Percentiles rank a stretch among this genome's conserved stretches.
phyloP scores from a whole-genome alignment of 2,888 invertebrate genomes.

The Meliscaeva auricollis region DNA sequence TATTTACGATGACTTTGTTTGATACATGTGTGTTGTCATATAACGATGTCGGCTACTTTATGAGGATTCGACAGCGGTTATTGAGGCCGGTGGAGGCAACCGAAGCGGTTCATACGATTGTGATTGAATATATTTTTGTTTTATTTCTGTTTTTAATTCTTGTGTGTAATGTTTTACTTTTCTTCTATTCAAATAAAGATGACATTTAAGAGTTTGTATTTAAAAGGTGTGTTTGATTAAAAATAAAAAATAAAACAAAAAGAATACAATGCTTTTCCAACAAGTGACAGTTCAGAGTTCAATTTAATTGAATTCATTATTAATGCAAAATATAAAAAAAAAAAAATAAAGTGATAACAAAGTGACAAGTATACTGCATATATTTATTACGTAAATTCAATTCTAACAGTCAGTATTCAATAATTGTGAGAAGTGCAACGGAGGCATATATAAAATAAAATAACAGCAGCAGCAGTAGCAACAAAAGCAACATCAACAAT shows the following conservation, averaged over 20 bases:
- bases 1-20: slow-evolving; percentile 45
- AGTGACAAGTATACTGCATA: slow-evolving; percentile 51
- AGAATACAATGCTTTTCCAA: slow-evolving; percentile 24
- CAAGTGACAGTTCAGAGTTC: slow-evolving; percentile 70
- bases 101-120: slow-evolving; percentile 64
- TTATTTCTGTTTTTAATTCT: slow-evolving; percentile 35
- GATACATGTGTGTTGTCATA: slow-evolving; percentile 40
- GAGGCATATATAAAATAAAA: no score
- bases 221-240: slow-evolving; percentile 1
- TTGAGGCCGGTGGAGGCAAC: slow-evolving; percentile 71
- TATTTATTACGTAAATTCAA: slow-evolving; percentile 44
- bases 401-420: slow-evolving; percentile 25
- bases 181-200: neutral
- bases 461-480: slow-evolving; percentile 4
- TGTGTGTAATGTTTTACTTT: slow-evolving; percentile 7
- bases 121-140: slow-evolving; percentile 23
- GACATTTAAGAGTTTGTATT: neutral
- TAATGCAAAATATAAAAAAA: no score
- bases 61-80: slow-evolving; percentile 66
- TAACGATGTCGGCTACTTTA: slow-evolving; percentile 27
- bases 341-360: slow-evolving; percentile 16
- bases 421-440: neutral
- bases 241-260: slow-evolving; percentile 31
- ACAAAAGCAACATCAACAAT: slow-evolving; percentile 9
- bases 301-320: slow-evolving; percentile 63